phyloP scores from a whole-genome alignment of 2,888 invertebrate species.

The Nymphalis c-album region DNA sequence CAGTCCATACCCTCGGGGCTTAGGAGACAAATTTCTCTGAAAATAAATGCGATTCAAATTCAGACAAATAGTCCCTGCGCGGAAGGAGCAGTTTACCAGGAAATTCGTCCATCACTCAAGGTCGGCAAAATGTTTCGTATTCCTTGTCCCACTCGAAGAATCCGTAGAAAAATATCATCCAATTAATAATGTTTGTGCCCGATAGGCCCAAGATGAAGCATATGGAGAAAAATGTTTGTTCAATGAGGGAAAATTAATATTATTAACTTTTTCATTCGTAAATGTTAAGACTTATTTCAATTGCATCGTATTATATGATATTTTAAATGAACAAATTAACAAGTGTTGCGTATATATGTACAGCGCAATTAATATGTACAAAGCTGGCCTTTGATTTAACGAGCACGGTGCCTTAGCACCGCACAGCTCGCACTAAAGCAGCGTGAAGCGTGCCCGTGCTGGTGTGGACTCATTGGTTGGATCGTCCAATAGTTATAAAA shows the following conservation, averaged over 20 bases:
- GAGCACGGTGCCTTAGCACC: no score
- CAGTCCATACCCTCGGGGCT: slow-evolving; percentile 67
- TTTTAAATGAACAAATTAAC: no score
- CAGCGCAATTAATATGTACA: no score
- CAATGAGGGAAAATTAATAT: background rate
- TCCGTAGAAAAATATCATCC: slow-evolving; percentile 39
- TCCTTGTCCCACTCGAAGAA: slow-evolving; percentile 47
- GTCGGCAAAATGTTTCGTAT: slow-evolving; percentile 66
- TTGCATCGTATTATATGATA: background rate
- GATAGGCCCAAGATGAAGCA: background rate
- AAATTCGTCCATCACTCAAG: slow-evolving; percentile 79
- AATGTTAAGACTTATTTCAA: background rate
- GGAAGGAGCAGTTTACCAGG: slow-evolving; percentile 77
- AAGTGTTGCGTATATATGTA: no score
- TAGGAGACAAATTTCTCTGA: slow-evolving; percentile 77
- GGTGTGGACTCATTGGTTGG: no score
- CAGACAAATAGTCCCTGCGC: slow-evolving; percentile 80
- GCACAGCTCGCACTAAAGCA: no score
- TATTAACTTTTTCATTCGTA: background rate
- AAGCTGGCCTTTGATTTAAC: no score
- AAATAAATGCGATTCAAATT: slow-evolving; percentile 81
- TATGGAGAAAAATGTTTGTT: slow-evolving; percentile 1
- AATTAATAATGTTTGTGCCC: slow-evolving; percentile 42
- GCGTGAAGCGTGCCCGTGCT: no score
- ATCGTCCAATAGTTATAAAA: no score